These are phyloP conservation scores for Drosophila rellima DNA, from an alignment of 2,888 invertebrate species.

Conservation along the genomic window DNA sequence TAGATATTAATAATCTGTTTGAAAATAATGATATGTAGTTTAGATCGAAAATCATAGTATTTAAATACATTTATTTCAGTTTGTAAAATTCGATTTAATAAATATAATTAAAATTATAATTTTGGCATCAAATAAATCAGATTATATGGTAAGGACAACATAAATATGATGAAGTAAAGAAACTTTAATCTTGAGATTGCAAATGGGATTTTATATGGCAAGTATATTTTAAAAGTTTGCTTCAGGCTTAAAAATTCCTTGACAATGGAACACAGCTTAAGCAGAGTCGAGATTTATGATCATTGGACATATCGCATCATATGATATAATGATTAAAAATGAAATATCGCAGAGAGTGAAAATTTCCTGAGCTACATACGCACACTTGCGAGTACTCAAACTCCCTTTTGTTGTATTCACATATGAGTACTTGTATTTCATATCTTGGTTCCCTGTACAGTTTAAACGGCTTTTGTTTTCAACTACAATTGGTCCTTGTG, in stretches of 20 bases:
- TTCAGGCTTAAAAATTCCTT: neutral
- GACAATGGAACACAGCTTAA: neutral
- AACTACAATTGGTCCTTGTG: constrained; percentile 10
- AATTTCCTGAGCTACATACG: neutral
- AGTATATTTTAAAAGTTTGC: no score
- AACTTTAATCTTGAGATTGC: neutral
- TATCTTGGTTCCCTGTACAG: neutral
- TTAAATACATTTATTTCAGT: no score
- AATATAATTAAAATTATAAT: neutral
- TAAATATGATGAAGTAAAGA: neutral
- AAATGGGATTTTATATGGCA: neutral
- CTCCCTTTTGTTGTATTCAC: neutral
- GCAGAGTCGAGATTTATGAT: neutral
- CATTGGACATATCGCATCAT: no score
- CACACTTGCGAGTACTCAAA: neutral
- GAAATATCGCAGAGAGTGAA: neutral
- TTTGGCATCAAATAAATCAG: no score
- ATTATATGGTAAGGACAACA: no score
- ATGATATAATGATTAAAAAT: neutral
- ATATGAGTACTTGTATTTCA: constrained; percentile 1
- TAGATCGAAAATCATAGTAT: neutral
- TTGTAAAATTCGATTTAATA: neutral
- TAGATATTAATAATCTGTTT: neutral
- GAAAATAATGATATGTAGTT: neutral
- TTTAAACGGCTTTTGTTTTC: constrained; percentile 16